These are phyloP conservation scores for Helicolenus hilgendorfi DNA, from an alignment of 2,797 vertebrate genomes.

Conservation along the genomic window DNA sequence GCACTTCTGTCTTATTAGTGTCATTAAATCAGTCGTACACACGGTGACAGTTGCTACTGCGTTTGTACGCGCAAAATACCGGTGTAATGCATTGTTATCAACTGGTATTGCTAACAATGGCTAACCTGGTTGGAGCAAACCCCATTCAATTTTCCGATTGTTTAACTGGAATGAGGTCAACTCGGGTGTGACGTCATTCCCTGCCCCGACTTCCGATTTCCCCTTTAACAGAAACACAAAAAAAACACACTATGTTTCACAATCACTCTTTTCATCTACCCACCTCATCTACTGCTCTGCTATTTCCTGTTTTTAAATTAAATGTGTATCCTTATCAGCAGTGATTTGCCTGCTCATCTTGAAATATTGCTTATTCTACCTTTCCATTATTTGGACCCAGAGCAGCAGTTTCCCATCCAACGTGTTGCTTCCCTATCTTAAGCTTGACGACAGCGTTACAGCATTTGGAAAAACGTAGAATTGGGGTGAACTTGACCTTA, in stretches of 20 bases:
- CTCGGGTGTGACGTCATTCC: neutral
- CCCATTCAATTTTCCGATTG: fast-evolving
- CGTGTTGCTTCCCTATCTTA: neutral
- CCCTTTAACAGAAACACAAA: neutral
- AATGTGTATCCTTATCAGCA: neutral
- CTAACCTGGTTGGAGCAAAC: neutral
- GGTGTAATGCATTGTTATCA: neutral
- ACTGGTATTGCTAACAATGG: neutral
- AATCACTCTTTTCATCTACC: neutral
- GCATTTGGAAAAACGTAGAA: neutral
- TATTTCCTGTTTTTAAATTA: neutral
- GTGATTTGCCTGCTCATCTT: neutral
- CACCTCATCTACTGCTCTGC: neutral
- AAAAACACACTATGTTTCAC: neutral
- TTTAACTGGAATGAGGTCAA: fast-evolving
- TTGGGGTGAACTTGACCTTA: neutral
- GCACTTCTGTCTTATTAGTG: too few species aligned
- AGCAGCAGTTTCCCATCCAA: neutral
- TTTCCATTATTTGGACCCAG: neutral
- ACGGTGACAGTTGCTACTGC: neutral
- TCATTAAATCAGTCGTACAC: neutral
- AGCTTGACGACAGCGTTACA: neutral
- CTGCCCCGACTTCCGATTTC: too few species aligned
- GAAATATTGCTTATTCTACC: neutral
- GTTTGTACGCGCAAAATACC: neutral